phyloP scores from a whole-genome alignment of 2,113 vertebrate genomes.

The Caretta caretta region DNA sequence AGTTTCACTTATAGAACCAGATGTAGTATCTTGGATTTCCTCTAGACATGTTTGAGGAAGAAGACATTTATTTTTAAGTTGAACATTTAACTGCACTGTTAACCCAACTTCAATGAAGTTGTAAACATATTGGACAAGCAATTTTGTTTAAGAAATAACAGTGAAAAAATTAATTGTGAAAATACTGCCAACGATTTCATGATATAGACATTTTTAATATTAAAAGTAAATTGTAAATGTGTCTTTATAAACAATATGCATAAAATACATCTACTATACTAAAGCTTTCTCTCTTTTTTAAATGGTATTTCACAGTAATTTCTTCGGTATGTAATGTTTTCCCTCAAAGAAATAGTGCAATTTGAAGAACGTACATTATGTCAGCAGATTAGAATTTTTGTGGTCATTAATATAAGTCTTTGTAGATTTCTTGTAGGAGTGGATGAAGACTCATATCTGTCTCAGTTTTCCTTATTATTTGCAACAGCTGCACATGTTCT shows the following conservation, averaged over 20 bases:
- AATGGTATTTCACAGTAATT: constrained; percentile 87
- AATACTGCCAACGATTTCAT: constrained; percentile 73
- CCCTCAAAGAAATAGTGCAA: constrained; percentile 84
- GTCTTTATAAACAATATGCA: constrained; percentile 89
- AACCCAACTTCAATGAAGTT: constrained; percentile 57
- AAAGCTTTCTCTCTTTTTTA: constrained; percentile 77
- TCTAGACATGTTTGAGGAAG: constrained; percentile 48
- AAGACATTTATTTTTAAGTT: constrained; percentile 53
- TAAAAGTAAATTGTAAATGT: constrained; percentile 89
- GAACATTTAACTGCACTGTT: constrained; percentile 53
- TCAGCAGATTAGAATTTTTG: constrained; percentile 45
- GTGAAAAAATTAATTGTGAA: constrained; percentile 65
- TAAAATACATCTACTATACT: constrained; percentile 87
- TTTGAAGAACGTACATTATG: constrained; percentile 71
- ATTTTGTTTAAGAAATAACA: constrained; percentile 58
- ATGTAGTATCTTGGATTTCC: constrained; percentile 34
- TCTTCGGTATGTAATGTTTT: constrained; percentile 79
- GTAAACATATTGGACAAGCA: constrained; percentile 59
- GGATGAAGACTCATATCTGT: constrained; percentile 95
- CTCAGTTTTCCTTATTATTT: constrained; percentile 95
- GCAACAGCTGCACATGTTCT: constrained; percentile 94
- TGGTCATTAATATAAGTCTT: constrained; percentile 92
- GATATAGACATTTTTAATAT: constrained; percentile 87
- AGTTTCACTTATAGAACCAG: not conserved
- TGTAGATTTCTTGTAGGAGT: constrained; percentile 98